phyloP scores from a whole-genome alignment of 2,113 vertebrate genomes.

The Eidolon helvum region DNA sequence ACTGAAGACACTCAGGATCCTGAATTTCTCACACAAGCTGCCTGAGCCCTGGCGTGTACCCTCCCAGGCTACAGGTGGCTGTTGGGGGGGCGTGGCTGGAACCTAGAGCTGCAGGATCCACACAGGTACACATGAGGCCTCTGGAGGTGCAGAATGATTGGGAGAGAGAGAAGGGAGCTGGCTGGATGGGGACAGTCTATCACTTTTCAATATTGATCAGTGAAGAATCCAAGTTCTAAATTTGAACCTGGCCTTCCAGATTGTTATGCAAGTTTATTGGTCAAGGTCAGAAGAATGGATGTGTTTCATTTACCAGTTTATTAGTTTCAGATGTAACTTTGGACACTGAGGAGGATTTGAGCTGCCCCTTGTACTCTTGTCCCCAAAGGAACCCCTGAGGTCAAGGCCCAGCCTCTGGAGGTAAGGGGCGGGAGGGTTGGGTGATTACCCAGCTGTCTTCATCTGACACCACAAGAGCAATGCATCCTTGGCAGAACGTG shows the following conservation, averaged over 20 bases:
- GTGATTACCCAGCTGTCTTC: slow-evolving; percentile 86
- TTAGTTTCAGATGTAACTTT: background rate
- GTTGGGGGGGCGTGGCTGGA: background rate
- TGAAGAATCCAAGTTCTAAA: background rate
- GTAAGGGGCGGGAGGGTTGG: too few relatives aligned
- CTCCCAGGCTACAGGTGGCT: background rate
- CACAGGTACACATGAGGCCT: background rate
- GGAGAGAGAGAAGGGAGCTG: background rate
- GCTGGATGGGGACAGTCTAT: background rate
- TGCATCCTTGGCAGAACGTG: slow-evolving; percentile 95
- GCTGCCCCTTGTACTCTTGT: background rate
- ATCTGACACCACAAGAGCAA: slow-evolving; percentile 98
- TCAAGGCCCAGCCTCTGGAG: accelerated
- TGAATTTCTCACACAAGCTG: background rate
- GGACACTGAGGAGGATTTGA: background rate
- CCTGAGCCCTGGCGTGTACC: background rate
- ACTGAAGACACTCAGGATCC: background rate
- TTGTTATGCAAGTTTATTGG: background rate
- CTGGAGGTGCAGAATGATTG: too few relatives aligned
- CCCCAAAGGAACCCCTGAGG: background rate
- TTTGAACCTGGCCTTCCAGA: background rate
- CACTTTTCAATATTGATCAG: background rate
- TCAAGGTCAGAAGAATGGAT: background rate
- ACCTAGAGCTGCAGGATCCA: background rate
- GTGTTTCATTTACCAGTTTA: background rate